Evolutionary conservation across 1,140 invertebrate species (phyloP).

Genomic region (Listronotus oregonensis): DNA sequence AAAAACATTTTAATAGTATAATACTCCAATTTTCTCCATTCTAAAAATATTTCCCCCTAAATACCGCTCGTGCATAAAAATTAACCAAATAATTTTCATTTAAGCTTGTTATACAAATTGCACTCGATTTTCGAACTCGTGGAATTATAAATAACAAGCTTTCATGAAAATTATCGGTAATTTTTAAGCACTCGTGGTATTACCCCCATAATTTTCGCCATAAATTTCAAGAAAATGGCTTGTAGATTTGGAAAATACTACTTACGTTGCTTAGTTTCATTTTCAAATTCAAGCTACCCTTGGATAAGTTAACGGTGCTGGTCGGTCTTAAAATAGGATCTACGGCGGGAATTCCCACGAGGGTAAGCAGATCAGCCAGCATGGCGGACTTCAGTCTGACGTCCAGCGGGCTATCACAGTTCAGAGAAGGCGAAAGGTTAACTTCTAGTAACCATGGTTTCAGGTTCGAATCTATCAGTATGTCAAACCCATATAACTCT

Average conservation of each 20-base stretch:
- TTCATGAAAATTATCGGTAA: too few relatives aligned
- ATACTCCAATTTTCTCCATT: too few relatives aligned
- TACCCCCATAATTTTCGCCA: background rate
- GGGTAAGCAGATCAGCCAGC: slow-evolving; percentile 85
- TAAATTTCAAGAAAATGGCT: background rate
- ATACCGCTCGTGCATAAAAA: too few relatives aligned
- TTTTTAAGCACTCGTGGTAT: too few relatives aligned
- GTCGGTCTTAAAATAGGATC: slow-evolving; percentile 68
- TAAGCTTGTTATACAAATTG: too few relatives aligned
- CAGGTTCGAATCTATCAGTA: slow-evolving; percentile 86
- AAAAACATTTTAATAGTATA: too few relatives aligned
- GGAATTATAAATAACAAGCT: too few relatives aligned
- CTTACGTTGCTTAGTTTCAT: slow-evolving; percentile 52
- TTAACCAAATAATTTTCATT: too few relatives aligned
- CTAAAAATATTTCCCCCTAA: too few relatives aligned
- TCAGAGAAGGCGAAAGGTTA: slow-evolving; percentile 91
- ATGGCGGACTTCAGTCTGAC: slow-evolving; percentile 90
- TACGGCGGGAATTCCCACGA: slow-evolving; percentile 84
- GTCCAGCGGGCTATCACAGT: slow-evolving; percentile 91
- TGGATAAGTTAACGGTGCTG: slow-evolving; percentile 21
- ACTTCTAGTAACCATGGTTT: slow-evolving; percentile 94
- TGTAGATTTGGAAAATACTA: background rate
- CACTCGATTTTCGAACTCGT: too few relatives aligned
- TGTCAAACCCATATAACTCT: slow-evolving; percentile 97
- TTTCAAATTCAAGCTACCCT: slow-evolving; percentile 41